phyloP scores from a whole-genome alignment of 2,888 invertebrate species.

The Cacoxenus indagator region DNA sequence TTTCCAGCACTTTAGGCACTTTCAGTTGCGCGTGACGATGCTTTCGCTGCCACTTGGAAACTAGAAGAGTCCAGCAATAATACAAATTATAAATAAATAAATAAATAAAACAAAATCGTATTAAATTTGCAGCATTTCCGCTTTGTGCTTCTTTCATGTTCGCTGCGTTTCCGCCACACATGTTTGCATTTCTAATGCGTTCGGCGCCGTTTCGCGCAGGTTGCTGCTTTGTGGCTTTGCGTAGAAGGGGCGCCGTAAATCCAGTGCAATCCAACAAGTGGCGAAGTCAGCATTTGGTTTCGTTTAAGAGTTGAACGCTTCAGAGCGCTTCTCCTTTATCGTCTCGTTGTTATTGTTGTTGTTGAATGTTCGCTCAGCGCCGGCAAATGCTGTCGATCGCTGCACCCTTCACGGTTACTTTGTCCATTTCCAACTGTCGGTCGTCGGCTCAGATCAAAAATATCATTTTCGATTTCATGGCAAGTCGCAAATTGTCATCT shows the following conservation, averaged over 20 bases:
- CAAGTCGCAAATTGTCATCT: constrained; percentile 66
- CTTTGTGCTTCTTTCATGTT: constrained; percentile 24
- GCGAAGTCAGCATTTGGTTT: constrained; percentile 62
- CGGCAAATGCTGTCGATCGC: neutral
- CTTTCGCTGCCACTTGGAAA: too few species aligned
- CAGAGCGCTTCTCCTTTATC: constrained; percentile 42
- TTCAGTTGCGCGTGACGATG: too few species aligned
- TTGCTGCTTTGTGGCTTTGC: neutral
- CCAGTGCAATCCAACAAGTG: constrained; percentile 15
- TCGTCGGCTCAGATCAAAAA: constrained; percentile 66
- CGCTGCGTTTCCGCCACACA: constrained; percentile 61
- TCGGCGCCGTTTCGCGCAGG: neutral
- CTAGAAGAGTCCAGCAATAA: too few species aligned
- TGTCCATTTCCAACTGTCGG: neutral
- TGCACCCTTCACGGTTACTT: neutral
- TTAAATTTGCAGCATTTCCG: constrained; percentile 32
- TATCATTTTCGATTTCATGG: constrained; percentile 62
- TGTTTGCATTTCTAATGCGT: constrained; percentile 38
- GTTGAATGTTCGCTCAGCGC: constrained; percentile 1
- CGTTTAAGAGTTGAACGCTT: constrained; percentile 51
- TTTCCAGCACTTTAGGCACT: neutral
- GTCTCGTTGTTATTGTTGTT: constrained; percentile 13
- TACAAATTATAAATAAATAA: neutral
- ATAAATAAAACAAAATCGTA: too few species aligned
- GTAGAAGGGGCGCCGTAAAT: neutral